These are phyloP conservation scores for Gila robusta DNA, from an alignment of 2,797 vertebrate genomes.

Conservation along the genomic window DNA sequence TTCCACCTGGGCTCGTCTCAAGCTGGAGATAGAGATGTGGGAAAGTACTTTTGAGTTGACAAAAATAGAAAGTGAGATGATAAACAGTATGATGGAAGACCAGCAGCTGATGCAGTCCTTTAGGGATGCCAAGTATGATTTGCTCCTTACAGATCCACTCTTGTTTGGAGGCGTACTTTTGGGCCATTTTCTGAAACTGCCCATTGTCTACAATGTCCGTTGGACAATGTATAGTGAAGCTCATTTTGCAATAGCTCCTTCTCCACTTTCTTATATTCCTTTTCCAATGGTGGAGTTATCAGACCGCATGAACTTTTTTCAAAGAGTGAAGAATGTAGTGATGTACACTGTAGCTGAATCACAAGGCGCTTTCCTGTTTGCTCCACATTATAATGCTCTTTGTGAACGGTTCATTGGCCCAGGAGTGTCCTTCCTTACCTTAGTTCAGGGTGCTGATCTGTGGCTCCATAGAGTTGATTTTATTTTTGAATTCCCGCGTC, in stretches of 20 bases:
- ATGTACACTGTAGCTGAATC: constrained; percentile 47
- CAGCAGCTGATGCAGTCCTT: constrained; percentile 53
- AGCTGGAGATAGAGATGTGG: constrained; percentile 37
- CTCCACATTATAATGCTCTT: constrained; percentile 30
- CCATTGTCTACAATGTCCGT: constrained; percentile 61
- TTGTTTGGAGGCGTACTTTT: constrained; percentile 51
- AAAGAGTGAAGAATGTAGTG: constrained; percentile 57
- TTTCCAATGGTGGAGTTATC: constrained; percentile 53
- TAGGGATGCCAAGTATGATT: constrained; percentile 55
- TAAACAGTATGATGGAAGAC: constrained; percentile 52
- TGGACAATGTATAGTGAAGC: constrained; percentile 59
- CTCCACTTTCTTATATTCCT: constrained; percentile 64
- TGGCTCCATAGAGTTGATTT: constrained; percentile 55
- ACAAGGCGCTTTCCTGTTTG: constrained; percentile 23
- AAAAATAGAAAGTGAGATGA: constrained; percentile 44
- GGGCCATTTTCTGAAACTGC: constrained; percentile 58
- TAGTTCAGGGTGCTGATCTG: constrained; percentile 56
- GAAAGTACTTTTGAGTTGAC: constrained; percentile 19
- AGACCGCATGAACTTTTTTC: constrained; percentile 60
- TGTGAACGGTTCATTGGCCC: constrained; percentile 33
- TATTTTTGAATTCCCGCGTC: constrained; percentile 62
- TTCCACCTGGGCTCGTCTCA: constrained; percentile 28
- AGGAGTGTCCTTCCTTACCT: constrained; percentile 14
- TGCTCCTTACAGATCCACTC: constrained; percentile 61
- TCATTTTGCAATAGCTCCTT: constrained; percentile 62